A percentile compares a stretch with the other conserved stretches of the same genome.
These are phyloP conservation scores for Cotesia chilonis DNA, from an alignment of 1,140 invertebrate genomes.

Conservation along the genomic window DNA sequence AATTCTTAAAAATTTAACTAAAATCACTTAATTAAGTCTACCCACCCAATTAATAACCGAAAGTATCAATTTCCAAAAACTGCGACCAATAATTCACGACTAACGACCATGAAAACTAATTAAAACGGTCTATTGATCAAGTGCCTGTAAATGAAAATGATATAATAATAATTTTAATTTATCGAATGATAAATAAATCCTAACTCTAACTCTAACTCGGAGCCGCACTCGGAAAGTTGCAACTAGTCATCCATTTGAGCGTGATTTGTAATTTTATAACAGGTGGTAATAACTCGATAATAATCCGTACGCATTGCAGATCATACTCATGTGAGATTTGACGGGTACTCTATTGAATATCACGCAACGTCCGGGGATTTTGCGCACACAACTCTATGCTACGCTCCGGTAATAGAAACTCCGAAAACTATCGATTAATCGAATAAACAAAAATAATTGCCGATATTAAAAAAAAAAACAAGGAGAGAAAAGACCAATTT, in stretches of 20 bases:
- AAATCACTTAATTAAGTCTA: too few species aligned
- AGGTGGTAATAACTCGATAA: neutral
- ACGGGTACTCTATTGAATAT: neutral
- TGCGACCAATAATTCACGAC: too few species aligned
- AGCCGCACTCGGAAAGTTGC: neutral
- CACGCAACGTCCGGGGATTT: neutral
- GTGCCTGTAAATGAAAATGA: too few species aligned
- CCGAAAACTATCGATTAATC: too few species aligned
- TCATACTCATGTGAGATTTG: slow-evolving; percentile 5
- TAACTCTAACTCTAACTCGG: too few species aligned
- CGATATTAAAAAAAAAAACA: neutral
- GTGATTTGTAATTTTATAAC: neutral
- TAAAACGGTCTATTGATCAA: too few species aligned
- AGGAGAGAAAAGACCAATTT: slow-evolving; percentile 7
- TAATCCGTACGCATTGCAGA: slow-evolving; percentile 3
- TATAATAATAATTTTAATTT: neutral
- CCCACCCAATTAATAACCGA: too few species aligned
- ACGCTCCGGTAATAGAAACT: too few species aligned
- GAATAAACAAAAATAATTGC: neutral
- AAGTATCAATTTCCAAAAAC: too few species aligned
- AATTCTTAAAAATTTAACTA: too few species aligned
- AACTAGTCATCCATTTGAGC: neutral
- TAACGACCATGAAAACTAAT: too few species aligned
- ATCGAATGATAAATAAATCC: neutral
- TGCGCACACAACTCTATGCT: too few species aligned